phyloP scores from a whole-genome alignment of 2,113 vertebrate genomes.

The Desmodus rotundus region DNA sequence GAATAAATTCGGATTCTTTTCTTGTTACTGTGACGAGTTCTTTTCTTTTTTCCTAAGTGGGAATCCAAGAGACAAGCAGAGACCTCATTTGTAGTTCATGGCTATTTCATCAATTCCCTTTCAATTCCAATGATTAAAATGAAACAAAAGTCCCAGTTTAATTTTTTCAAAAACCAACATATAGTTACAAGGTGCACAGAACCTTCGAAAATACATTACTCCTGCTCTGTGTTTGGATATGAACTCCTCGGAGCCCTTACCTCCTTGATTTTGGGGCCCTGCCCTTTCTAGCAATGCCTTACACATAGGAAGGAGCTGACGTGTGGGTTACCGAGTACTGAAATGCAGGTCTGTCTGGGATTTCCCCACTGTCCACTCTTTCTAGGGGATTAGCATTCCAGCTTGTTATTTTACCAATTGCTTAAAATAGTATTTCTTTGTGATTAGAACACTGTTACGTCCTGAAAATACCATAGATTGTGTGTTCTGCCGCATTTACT shows the following conservation, averaged over 20 bases:
- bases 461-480: not conserved
- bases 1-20: not conserved
- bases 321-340: accelerated
- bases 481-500: not conserved
- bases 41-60: not conserved
- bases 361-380: not conserved
- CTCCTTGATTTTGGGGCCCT: not conserved
- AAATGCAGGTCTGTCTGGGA: not conserved
- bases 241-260: not conserved
- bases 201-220: not conserved
- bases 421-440: not conserved
- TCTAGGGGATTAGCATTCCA: not conserved
- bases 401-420: not conserved
- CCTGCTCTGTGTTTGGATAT: not conserved
- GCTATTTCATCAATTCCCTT: too few relatives aligned
- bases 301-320: not conserved
- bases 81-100: not conserved
- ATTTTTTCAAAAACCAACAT: not conserved
- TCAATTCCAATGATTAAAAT: not conserved
- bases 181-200: not conserved
- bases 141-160: not conserved
- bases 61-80: not conserved
- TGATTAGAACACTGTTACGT: not conserved
- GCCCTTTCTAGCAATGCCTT: not conserved
- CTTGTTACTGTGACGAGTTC: not conserved